phyloP scores from a whole-genome alignment of 2,797 vertebrate species.

The Spinus olivaceus region DNA sequence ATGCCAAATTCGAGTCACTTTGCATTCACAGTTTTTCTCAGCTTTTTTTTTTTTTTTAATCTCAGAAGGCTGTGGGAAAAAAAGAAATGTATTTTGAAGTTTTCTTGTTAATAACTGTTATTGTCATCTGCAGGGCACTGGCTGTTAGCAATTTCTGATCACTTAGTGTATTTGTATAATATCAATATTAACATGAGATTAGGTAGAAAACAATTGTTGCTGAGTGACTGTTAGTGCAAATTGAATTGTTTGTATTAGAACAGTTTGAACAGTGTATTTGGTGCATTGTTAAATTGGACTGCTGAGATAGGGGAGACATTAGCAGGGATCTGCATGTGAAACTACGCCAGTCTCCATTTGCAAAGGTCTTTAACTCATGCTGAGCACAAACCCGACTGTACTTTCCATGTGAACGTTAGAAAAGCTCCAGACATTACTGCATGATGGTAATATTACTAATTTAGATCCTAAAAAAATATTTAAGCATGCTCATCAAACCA shows the following conservation, averaged over 20 bases:
- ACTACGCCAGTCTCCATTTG: background rate
- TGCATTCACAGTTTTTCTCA: background rate
- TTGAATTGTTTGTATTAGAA: background rate
- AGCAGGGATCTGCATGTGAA: background rate
- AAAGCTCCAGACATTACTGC: constrained; percentile 15
- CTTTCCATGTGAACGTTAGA: background rate
- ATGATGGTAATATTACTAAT: background rate
- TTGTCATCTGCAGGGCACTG: background rate
- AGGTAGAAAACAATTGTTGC: background rate
- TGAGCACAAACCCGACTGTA: background rate
- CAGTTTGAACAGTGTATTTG: background rate
- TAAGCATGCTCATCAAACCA: background rate
- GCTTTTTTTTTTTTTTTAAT: background rate
- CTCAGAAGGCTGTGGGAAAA: background rate
- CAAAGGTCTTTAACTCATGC: background rate
- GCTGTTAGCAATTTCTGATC: background rate
- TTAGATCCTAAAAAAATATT: background rate
- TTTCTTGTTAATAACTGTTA: background rate
- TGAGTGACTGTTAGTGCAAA: background rate
- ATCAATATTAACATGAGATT: background rate
- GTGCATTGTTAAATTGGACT: background rate
- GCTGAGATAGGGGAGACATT: background rate
- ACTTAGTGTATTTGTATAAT: background rate
- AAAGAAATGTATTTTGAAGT: background rate
- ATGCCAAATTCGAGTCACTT: background rate